Conservation (phyloP, 2,888 invertebrate species). For the Bellardia bayeri region DNA sequence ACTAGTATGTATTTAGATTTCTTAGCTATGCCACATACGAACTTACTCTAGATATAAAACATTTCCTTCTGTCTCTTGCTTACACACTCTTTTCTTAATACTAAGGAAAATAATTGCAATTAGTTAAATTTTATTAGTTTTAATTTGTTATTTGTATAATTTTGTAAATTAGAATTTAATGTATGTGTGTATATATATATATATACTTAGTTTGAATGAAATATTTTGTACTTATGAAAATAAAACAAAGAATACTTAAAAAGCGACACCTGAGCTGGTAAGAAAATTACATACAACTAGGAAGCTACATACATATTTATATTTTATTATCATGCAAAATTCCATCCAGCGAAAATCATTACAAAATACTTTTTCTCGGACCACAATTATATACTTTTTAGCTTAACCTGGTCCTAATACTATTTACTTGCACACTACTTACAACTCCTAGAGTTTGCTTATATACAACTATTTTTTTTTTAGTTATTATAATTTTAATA, state of each 20-base stretch:
- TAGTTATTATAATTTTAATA: constrained; percentile 21
- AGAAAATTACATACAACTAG: neutral
- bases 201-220: constrained; percentile 20
- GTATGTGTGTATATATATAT: constrained; percentile 23
- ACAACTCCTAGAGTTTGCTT: constrained; percentile 58
- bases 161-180: constrained; percentile 55
- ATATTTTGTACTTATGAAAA: constrained; percentile 62
- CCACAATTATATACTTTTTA: neutral
- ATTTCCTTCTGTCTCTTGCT: neutral
- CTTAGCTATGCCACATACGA: neutral
- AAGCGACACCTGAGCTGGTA: neutral
- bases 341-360: neutral
- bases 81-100: neutral
- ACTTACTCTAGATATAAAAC: neutral
- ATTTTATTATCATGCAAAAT: neutral
- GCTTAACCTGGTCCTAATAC: constrained; percentile 14
- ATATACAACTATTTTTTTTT: constrained; percentile 16
- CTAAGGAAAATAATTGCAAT: neutral
- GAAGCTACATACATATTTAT: neutral
- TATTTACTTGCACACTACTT: constrained; percentile 34
- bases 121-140: constrained; percentile 59
- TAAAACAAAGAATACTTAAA: constrained; percentile 16
- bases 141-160: constrained; percentile 30
- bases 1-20: too few species aligned
- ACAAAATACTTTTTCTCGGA: neutral